A percentile compares a stretch with the other conserved stretches of the same genome.
Conservation (phyloP, 2,888 invertebrate species). For the Drosophila helvetica region DNA sequence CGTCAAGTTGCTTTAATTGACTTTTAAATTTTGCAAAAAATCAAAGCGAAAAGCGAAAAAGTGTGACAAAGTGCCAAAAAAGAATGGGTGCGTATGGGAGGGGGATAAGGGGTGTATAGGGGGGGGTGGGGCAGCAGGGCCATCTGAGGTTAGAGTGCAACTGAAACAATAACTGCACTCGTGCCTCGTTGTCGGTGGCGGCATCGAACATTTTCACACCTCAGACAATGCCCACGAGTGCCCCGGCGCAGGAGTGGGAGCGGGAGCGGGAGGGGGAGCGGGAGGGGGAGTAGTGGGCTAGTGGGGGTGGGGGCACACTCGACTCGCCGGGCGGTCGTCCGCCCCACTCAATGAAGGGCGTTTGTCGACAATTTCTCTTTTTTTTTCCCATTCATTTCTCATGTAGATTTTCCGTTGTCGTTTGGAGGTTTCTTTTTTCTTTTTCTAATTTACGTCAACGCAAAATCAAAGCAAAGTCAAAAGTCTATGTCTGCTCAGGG, state of each 20-base stretch:
- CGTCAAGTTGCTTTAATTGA: constrained; percentile 79
- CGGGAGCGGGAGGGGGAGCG: too few relatives aligned
- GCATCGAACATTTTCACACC: constrained; percentile 64
- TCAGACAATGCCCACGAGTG: constrained; percentile 64
- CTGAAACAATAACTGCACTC: constrained; percentile 70
- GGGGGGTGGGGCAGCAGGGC: neutral
- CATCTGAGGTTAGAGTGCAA: constrained; percentile 50
- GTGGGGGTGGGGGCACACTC: constrained; percentile 7
- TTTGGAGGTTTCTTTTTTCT: constrained; percentile 11
- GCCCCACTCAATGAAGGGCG: constrained; percentile 33
- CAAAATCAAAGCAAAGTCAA: constrained; percentile 77
- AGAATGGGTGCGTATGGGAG: constrained; percentile 6
- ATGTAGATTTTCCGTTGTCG: neutral
- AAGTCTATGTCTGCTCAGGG: constrained; percentile 18
- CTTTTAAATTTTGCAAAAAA: constrained; percentile 74
- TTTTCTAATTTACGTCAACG: constrained; percentile 69
- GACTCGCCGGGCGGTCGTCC: neutral
- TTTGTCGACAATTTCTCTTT: constrained; percentile 16
- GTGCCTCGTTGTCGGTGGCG: constrained; percentile 46
- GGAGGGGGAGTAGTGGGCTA: constrained; percentile 27
- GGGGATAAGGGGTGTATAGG: neutral
- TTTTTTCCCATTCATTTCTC: constrained; percentile 16
- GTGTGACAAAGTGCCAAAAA: constrained; percentile 59
- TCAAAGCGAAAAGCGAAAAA: constrained; percentile 64
- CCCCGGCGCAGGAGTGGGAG: constrained; percentile 47